Base-by-base conservation (phyloP, 2,113 vertebrate species). In the Catharus minimus region DNA sequence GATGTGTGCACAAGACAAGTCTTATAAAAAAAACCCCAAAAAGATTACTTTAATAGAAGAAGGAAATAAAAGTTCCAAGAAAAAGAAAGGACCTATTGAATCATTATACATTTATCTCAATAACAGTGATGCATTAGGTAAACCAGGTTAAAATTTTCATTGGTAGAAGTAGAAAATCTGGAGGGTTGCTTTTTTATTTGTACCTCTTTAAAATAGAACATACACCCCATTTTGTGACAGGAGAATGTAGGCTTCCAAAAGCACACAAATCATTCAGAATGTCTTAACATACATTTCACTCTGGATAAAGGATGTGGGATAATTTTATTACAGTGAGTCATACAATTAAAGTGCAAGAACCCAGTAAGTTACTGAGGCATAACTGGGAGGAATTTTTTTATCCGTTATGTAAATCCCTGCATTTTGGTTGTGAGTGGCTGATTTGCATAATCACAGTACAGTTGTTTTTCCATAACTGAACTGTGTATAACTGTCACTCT, bases 381-480 rank as follows among this genome's bases (percentile, higher is more conserved):
- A 93, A 92, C 89, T 86, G 72, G 62, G 81, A 81, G 90, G 69
- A 90, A 24, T 88, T 97, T 91, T 93, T 90, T 96, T 80, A 76
- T 94, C 44, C 0, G 15, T 92, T 94, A 91, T 84, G 82, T 94
- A 96, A 96, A 96, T 91, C 52, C 57, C 30, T 86, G 32, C 60
- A 71, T 90, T 96, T 90, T 91, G 47, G 53, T 89, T 90, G 68
- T 88, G 71, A 95, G 88, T 88, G 58, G 52, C 89, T 94, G 64
- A 88, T 96, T 92, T 95, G 82, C 92, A 95, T 96, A 95, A 93
- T 92, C 83, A 95, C 88, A 80, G 74, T 69, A 71, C 64, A 82
- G 88, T 92, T 93, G 36, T 92, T 96, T 95, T 90, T 94, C 58
- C 46, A 30, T 87, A 93, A 82, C 49, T 91, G 80, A 71, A 68